These are phyloP conservation scores for Ursus arctos DNA, from an alignment of 2,113 vertebrate genomes.

Conservation along the genomic window DNA sequence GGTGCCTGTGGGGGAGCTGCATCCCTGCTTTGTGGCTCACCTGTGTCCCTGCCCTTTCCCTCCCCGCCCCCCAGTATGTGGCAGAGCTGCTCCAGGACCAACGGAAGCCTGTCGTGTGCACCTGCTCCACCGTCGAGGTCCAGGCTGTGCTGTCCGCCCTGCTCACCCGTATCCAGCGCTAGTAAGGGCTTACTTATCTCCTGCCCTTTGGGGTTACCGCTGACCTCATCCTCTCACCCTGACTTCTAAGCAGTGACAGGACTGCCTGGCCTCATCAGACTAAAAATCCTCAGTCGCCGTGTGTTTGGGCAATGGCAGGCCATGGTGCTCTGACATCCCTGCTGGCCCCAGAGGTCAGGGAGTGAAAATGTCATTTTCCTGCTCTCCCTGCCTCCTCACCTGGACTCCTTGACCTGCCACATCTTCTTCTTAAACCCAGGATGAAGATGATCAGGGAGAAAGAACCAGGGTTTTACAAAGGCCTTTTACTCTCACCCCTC, in stretches of 20 bases:
- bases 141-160: conserved; percentile 93
- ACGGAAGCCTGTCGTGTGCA: conserved; percentile 94
- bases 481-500: background rate
- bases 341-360: background rate
- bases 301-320: background rate
- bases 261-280: background rate
- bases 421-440: background rate
- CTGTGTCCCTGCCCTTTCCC: background rate
- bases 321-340: background rate
- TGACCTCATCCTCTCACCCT: background rate
- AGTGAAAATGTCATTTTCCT: background rate
- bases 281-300: background rate
- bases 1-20: accelerated
- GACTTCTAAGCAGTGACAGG: background rate
- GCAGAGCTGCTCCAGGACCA: conserved; percentile 93
- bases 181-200: conserved; percentile 88
- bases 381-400: background rate
- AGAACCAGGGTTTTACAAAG: background rate
- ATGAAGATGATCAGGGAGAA: background rate
- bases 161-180: conserved; percentile 95
- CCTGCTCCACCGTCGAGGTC: conserved; percentile 93
- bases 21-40: background rate
- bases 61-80: conserved; percentile 88
- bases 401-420: background rate
- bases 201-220: background rate